Percentiles rank a stretch among this genome's conserved stretches.
These are phyloP conservation scores for Genyomyrus donnyi DNA, from an alignment of 2,113 vertebrate genomes.

Conservation along the genomic window DNA sequence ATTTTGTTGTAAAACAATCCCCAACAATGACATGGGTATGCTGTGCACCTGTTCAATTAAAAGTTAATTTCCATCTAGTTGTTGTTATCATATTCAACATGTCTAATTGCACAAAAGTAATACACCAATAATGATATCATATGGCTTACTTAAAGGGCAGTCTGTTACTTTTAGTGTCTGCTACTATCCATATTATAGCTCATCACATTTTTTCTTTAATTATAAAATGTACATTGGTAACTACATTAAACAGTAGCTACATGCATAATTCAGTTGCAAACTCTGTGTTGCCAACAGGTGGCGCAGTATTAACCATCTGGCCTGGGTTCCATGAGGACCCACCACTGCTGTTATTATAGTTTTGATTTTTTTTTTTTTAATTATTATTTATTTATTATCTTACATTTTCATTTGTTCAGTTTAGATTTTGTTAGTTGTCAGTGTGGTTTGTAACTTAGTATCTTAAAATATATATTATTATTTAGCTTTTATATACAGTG, in stretches of 20 bases:
- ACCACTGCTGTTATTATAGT: neutral
- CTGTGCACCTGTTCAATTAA: neutral
- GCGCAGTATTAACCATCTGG: neutral
- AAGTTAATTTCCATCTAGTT: neutral
- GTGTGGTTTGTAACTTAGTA: neutral
- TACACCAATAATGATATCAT: neutral
- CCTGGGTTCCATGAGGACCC: neutral
- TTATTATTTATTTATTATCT: neutral
- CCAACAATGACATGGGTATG: neutral
- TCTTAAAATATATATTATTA: neutral
- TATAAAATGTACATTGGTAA: neutral
- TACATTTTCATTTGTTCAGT: neutral
- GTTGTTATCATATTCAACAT: neutral
- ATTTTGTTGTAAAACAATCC: neutral
- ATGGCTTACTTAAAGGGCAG: neutral
- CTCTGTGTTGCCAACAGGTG: neutral
- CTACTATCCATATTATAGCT: neutral
- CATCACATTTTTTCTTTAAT: neutral
- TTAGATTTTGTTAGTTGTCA: neutral
- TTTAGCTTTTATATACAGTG: neutral
- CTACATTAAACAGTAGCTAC: neutral
- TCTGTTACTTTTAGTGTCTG: neutral
- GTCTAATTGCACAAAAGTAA: neutral
- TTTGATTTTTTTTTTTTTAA: neutral
- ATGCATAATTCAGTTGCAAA: neutral